A percentile compares a stretch with the other conserved stretches of the same genome.
phyloP scores from a whole-genome alignment of 2,797 vertebrate genomes.

The Melanotaenia parkinsoni region DNA sequence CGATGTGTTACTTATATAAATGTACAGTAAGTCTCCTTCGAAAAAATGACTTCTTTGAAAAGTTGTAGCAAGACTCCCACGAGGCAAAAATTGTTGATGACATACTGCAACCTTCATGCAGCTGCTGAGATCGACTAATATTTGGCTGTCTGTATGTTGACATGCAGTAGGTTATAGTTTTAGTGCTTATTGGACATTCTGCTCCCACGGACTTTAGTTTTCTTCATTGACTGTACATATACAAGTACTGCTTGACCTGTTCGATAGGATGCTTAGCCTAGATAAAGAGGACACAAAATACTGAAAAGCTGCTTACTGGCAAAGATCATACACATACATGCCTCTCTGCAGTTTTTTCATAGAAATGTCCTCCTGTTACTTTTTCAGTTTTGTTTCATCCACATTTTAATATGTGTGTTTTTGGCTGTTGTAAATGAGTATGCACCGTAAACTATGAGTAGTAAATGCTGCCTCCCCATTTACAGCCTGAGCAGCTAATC shows the following conservation, averaged over 20 bases:
- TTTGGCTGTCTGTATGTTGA: constrained; percentile 36
- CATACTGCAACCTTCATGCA: constrained; percentile 15
- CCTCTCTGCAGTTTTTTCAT: background rate
- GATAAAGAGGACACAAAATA: constrained; percentile 42
- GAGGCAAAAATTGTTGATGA: constrained; percentile 31
- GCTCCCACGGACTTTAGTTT: constrained; percentile 21
- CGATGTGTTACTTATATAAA: constrained; percentile 37
- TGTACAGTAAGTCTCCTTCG: constrained; percentile 33
- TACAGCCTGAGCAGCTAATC: constrained; percentile 22
- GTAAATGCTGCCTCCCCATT: constrained; percentile 30
- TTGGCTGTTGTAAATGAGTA: background rate
- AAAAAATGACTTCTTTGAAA: constrained; percentile 39
- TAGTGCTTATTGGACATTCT: constrained; percentile 37
- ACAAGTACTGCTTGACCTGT: constrained; percentile 22
- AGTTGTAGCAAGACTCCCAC: constrained; percentile 31
- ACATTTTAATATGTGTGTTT: constrained; percentile 16
- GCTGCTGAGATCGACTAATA: constrained; percentile 38
- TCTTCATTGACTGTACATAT: constrained; percentile 5
- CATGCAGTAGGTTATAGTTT: constrained; percentile 41
- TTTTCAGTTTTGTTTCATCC: constrained; percentile 9
- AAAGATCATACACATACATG: background rate
- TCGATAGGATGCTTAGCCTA: constrained; percentile 28
- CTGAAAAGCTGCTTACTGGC: constrained; percentile 37
- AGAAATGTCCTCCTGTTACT: no score
- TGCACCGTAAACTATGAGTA: background rate